A percentile compares a stretch with the other conserved stretches of the same genome.
Evolutionary conservation across 2,113 vertebrate genomes (phyloP).

Genomic region (Elaphurus davidianus): DNA sequence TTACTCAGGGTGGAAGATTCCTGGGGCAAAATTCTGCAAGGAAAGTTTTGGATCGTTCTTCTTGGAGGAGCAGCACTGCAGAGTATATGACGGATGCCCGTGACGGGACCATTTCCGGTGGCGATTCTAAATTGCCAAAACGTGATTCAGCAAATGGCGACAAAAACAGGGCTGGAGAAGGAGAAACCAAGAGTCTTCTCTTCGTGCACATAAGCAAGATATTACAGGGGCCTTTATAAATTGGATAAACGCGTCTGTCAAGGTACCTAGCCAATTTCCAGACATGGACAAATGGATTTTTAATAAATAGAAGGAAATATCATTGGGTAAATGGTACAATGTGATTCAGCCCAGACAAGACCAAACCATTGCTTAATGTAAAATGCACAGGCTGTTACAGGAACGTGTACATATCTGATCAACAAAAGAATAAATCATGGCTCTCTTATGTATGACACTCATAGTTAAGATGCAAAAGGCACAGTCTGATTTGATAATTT

Average conservation of each 20-base stretch:
- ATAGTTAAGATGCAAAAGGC: neutral
- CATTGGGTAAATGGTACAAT: neutral
- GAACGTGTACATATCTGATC: neutral
- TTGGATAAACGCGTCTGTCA: no score
- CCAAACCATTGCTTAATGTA: neutral
- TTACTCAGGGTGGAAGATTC: neutral
- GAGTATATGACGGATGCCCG: rapidly evolving
- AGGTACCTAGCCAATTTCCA: neutral
- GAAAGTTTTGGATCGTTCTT: neutral
- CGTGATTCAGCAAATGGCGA: rapidly evolving
- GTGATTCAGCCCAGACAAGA: neutral
- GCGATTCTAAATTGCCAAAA: rapidly evolving
- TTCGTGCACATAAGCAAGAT: rapidly evolving
- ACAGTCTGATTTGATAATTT: neutral
- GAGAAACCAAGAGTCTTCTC: rapidly evolving
- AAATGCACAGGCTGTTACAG: neutral
- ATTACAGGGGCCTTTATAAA: neutral
- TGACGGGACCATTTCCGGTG: neutral
- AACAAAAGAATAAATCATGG: neutral
- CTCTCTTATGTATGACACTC: neutral
- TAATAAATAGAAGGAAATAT: neutral
- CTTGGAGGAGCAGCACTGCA: neutral
- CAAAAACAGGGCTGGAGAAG: neutral
- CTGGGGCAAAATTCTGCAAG: rapidly evolving
- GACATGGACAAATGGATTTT: neutral